Base-by-base conservation (phyloP, 2,797 vertebrate species). In the Anguilla obscura region DNA sequence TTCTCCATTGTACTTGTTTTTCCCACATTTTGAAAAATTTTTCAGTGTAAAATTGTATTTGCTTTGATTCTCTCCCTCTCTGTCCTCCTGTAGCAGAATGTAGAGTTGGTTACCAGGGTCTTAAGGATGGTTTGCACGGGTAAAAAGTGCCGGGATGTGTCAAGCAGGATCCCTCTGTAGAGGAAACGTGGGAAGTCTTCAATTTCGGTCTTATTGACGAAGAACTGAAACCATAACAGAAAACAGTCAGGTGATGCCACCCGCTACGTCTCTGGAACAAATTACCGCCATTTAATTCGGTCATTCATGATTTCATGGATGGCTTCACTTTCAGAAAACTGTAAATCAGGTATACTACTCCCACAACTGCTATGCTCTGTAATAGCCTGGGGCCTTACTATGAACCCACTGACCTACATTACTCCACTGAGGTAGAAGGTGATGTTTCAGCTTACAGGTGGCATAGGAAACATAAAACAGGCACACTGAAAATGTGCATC, bases 121-220 rank as follows among this genome's bases (percentile, higher is more conserved):
- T 97, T 94, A 89, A 97, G 90, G 93, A 98, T 98, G 90, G 91
- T 90, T 85, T 88, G 86, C 88, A 98, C 85, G 0, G 98, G 97
- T 90, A 99, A 93, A 93, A 96, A 98, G 91, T 99, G 98, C 87
- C 97, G 96, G 87, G 97, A 98, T 0, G 97, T 97, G 88, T 98
- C 98, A 94, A 98, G 92, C 92, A 99, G 94, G 89, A 99, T 89
- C 0, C 97, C 97, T 27, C 97, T 96, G 93, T 96, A 97, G 87
- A 93, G 92, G 91, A 98, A 99, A 36, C 96, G 95, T 3, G 98
- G 97, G 36, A 96, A 98, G 93, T 99, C 97, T 58, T 95, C 89
- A 0, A 98, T 96, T 66, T 95, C 94, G 0, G 97, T 98, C 94
- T 96, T 94, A 89, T 98, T 98, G 79, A 98, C 88, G 90, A 94